Conservation (phyloP, 2,888 invertebrate genomes). For the Ichneumoninae sp. region DNA sequence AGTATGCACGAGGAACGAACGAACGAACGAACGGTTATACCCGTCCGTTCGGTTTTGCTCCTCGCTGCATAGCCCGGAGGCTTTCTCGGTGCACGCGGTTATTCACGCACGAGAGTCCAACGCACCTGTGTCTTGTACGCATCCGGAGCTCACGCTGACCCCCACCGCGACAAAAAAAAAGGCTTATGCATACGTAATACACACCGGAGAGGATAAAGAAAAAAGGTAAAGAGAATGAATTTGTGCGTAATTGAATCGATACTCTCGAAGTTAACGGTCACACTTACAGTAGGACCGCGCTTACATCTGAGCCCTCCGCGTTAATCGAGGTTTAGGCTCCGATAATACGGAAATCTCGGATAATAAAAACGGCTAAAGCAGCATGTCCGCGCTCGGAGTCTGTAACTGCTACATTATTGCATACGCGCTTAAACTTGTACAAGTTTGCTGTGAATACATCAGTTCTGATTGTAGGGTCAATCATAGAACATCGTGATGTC, state of each 20-base stretch:
- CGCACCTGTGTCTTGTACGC: conserved; percentile 63
- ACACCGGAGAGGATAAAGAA: conserved; percentile 20
- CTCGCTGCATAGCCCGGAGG: conserved; percentile 44
- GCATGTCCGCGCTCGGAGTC: too few species aligned
- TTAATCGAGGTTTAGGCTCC: too few species aligned
- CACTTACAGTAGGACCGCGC: too few species aligned
- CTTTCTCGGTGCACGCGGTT: conserved; percentile 53
- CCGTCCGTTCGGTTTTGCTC: conserved; percentile 45
- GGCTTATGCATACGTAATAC: conserved; percentile 52
- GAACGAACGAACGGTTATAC: conserved; percentile 44
- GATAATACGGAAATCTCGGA: too few species aligned
- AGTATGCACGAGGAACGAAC: conserved; percentile 30
- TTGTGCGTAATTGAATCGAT: conserved; percentile 8
- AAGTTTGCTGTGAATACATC: too few species aligned
- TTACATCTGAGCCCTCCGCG: too few species aligned
- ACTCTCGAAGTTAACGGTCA: neutral
- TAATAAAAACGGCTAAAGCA: too few species aligned
- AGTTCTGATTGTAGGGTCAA: too few species aligned
- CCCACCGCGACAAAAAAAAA: conserved; percentile 45
- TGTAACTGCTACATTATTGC: too few species aligned
- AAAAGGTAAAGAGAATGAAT: conserved; percentile 10
- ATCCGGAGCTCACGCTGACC: conserved; percentile 56
- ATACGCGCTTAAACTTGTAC: too few species aligned
- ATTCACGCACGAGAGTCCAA: conserved; percentile 61
- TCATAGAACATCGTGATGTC: too few species aligned